phyloP scores from a whole-genome alignment of 2,113 vertebrate genomes.

The Alligator sinensis region DNA sequence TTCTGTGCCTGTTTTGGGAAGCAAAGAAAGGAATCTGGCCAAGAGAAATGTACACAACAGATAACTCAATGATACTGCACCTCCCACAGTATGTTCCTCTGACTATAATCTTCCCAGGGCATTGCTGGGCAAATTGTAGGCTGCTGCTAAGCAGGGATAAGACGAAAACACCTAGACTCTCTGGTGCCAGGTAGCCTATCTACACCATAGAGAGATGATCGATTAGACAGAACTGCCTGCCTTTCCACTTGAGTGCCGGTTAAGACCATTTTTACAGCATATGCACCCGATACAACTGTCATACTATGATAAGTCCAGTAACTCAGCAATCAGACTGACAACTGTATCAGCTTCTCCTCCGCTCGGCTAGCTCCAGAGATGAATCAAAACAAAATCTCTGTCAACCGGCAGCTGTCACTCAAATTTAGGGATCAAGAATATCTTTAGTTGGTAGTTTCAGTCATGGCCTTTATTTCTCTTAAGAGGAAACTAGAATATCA shows the following conservation, averaged over 20 bases:
- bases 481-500: not conserved
- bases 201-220: not conserved
- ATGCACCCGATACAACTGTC: conserved; percentile 55
- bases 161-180: not conserved
- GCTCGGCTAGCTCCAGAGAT: not conserved
- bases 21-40: not conserved
- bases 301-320: not conserved
- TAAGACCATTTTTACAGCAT: conserved; percentile 29
- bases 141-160: not conserved
- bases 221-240: conserved; percentile 6
- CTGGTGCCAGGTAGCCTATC: not conserved
- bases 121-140: not conserved
- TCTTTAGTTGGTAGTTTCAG: conserved; percentile 15
- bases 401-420: conserved; percentile 41
- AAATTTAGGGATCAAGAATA: conserved; percentile 9
- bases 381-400: conserved; percentile 50
- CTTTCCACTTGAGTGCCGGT: not conserved
- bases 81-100: not conserved
- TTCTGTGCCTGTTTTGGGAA: not conserved
- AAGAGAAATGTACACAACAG: not conserved
- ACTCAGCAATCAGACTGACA: conserved; percentile 28
- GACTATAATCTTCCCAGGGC: not conserved
- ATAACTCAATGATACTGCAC: not conserved
- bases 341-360: not conserved
- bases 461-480: not conserved